Evolutionary conservation across 2,113 vertebrate genomes (phyloP).

Genomic region (Catharus minimus): DNA sequence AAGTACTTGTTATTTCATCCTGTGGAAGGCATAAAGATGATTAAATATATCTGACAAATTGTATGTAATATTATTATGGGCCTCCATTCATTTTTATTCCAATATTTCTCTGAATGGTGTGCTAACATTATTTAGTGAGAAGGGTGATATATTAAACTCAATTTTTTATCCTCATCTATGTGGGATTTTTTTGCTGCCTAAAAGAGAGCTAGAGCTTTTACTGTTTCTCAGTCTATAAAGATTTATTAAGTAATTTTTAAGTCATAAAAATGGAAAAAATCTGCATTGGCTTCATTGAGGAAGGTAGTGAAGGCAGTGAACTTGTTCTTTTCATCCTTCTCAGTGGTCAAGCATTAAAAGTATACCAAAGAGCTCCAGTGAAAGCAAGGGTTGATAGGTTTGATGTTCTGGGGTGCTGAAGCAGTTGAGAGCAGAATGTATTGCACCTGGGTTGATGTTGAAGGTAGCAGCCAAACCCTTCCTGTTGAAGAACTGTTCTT

Average conservation of each 20-base stretch:
- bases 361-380: neutral
- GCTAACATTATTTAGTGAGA: neutral
- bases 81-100: neutral
- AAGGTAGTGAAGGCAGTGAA: neutral
- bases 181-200: neutral
- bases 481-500: neutral
- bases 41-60: neutral
- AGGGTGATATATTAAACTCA: neutral
- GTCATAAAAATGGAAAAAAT: neutral
- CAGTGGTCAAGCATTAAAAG: neutral
- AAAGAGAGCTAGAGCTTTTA: neutral
- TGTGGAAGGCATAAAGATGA: neutral
- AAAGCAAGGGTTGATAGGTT: neutral
- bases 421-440: neutral
- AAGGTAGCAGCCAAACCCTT: neutral
- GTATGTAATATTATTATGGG: neutral
- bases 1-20: neutral
- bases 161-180: neutral
- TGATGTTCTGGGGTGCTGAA: neutral
- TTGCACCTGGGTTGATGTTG: neutral
- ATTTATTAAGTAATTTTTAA: constrained; percentile 10
- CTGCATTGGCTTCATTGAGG: neutral
- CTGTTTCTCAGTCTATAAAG: neutral
- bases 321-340: neutral
- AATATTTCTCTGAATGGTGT: neutral